phyloP scores from a whole-genome alignment of 2,888 invertebrate genomes.

The Aphrophora alni region DNA sequence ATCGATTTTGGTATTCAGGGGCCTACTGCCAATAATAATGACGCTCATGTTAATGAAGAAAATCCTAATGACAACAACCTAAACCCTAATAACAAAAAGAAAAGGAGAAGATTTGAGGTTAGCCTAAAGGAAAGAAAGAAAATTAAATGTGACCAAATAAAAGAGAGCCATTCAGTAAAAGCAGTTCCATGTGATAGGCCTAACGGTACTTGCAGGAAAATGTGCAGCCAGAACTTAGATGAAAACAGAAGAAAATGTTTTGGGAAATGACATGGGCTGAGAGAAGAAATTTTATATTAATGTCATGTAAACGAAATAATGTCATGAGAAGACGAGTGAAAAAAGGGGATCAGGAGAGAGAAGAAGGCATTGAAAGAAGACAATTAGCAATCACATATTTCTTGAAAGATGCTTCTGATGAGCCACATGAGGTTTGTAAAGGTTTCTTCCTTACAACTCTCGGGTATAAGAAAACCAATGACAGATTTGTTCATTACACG shows the following conservation, averaged over 20 bases:
- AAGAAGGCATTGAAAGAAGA: background rate
- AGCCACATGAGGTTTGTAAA: slow-evolving; percentile 37
- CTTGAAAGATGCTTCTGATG: slow-evolving; percentile 15
- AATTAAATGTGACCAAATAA: slow-evolving; percentile 11
- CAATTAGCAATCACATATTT: background rate
- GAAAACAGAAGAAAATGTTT: slow-evolving; percentile 15
- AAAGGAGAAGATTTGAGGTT: slow-evolving; percentile 14
- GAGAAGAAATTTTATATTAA: slow-evolving; percentile 16
- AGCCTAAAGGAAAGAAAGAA: slow-evolving; percentile 19
- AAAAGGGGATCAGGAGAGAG: background rate
- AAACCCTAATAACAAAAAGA: slow-evolving; percentile 7
- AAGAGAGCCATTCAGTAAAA: background rate
- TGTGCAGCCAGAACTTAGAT: background rate
- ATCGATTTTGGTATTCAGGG: slow-evolving; percentile 18
- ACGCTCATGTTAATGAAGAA: slow-evolving; percentile 11
- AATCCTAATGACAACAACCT: slow-evolving; percentile 8
- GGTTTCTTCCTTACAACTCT: slow-evolving; percentile 35
- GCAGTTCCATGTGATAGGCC: slow-evolving; percentile 4
- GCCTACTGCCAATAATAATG: slow-evolving; percentile 14
- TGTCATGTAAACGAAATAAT: background rate
- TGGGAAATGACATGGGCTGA: slow-evolving; percentile 17
- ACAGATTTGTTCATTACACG: slow-evolving; percentile 16
- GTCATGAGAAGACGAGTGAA: slow-evolving; percentile 22
- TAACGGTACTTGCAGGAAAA: slow-evolving; percentile 7
- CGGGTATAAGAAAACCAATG: slow-evolving; percentile 39